A percentile compares a stretch with the other conserved stretches of the same genome.
These are phyloP conservation scores for Cottus gobio DNA, from an alignment of 2,113 vertebrate genomes.

Conservation along the genomic window DNA sequence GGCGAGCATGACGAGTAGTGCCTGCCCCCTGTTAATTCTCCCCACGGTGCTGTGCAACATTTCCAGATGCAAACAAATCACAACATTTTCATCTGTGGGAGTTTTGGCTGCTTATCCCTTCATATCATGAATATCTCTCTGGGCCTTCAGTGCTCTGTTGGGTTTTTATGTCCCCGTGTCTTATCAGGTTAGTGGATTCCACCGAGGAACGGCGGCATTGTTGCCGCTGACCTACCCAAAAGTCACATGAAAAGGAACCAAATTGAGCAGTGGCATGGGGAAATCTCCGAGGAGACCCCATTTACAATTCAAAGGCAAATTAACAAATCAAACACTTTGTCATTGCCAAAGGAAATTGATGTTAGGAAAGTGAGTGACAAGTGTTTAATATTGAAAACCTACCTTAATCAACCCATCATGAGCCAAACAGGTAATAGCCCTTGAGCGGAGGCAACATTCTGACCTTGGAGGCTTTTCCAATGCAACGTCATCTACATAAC, in stretches of 20 bases:
- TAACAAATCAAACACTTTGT: slow-evolving; percentile 74
- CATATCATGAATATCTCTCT: slow-evolving; percentile 20
- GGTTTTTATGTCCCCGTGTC: slow-evolving; percentile 49
- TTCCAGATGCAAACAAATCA: slow-evolving; percentile 53
- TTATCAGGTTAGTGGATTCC: slow-evolving; percentile 65
- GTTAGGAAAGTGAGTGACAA: slow-evolving; percentile 59
- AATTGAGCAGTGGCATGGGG: slow-evolving; percentile 56
- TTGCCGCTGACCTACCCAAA: slow-evolving; percentile 70
- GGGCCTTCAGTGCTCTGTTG: slow-evolving; percentile 50
- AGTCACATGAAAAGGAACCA: slow-evolving; percentile 64
- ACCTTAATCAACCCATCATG: slow-evolving; percentile 64
- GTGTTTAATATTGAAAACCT: slow-evolving; percentile 69
- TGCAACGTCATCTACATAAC: slow-evolving; percentile 42
- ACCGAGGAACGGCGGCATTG: slow-evolving; percentile 48
- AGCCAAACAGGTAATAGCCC: slow-evolving; percentile 32
- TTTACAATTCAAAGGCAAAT: slow-evolving; percentile 76
- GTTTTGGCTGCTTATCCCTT: slow-evolving; percentile 59
- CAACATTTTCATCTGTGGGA: slow-evolving; percentile 53
- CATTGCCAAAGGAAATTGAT: slow-evolving; percentile 63
- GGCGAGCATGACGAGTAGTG: slow-evolving; percentile 16
- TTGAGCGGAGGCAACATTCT: slow-evolving; percentile 30
- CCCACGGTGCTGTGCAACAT: slow-evolving; percentile 40
- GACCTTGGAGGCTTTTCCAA: slow-evolving; percentile 50
- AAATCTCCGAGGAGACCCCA: slow-evolving; percentile 62
- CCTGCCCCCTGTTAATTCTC: slow-evolving; percentile 44